A percentile compares a stretch with the other conserved stretches of the same genome.
Evolutionary conservation across 2,113 vertebrate species (phyloP).

Genomic region (Clarias macrocephalus): DNA sequence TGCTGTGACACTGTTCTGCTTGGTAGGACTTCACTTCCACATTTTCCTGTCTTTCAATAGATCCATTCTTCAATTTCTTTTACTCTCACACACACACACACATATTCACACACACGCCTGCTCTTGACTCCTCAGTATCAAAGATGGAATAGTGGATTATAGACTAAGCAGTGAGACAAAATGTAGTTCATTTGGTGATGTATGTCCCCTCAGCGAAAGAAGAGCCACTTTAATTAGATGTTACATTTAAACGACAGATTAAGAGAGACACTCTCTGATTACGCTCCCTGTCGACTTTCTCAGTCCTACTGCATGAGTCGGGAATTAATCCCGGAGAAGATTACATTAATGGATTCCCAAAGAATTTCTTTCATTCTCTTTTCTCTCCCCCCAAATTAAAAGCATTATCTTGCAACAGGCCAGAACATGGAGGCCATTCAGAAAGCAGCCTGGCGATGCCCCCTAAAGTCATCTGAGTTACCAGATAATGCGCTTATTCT

Average conservation of each 20-base stretch:
- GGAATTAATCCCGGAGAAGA: constrained; percentile 73
- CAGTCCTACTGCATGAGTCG: constrained; percentile 56
- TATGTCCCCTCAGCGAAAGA: constrained; percentile 36
- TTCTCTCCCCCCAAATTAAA: constrained; percentile 65
- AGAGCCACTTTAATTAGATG: constrained; percentile 71
- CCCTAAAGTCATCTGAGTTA: constrained; percentile 38
- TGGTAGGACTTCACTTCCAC: constrained; percentile 22
- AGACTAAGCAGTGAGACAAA: constrained; percentile 36
- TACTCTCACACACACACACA: neutral
- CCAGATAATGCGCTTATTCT: constrained; percentile 66
- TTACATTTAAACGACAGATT: constrained; percentile 72
- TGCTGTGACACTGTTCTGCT: constrained; percentile 25
- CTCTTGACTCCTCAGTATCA: constrained; percentile 17
- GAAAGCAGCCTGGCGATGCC: constrained; percentile 31
- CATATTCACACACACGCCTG: constrained; percentile 22
- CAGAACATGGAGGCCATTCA: constrained; percentile 35
- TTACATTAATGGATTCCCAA: constrained; percentile 73
- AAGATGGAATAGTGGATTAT: constrained; percentile 46
- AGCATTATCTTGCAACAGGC: constrained; percentile 65
- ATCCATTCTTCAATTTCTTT: constrained; percentile 3
- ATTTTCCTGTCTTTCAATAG: constrained; percentile 6
- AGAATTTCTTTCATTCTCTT: constrained; percentile 54
- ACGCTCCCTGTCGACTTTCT: constrained; percentile 59
- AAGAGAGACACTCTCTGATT: constrained; percentile 65
- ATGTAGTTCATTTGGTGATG: constrained; percentile 55